Evolutionary conservation across 2,113 vertebrate genomes (phyloP), one percentile per base, ranked within the genome.

Genomic region (Noctilio leporinus): DNA sequence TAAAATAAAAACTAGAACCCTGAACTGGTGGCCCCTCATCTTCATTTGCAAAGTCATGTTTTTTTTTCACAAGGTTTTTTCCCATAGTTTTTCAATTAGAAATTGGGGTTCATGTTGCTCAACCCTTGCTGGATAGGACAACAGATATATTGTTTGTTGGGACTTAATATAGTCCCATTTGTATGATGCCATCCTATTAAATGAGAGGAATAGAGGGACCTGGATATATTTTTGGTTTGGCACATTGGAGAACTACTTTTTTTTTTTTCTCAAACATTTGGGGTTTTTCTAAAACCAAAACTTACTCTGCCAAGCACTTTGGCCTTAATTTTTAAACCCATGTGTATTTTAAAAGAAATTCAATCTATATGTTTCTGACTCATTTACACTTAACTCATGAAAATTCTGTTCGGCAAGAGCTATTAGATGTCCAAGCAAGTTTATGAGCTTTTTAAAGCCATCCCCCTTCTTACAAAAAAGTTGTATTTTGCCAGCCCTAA

Each of bases 301-400:
- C 82, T 75, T 96, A 95, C 73, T 96, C 97, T 95, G 96, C 96
- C 95, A 97, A 95, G 96, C 92, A 97, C 91, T 96, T 93, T 96
- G 96, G 97, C 91, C 96, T 97, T 97, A 94, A 95, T 96, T 95
- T 97, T 96, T 94, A 96, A 97, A 95, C 95, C 94, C 97, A 92
- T 80, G 95, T 95, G 92, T 96, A 95, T 97, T 97, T 97, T 96
- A 96, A 94, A 92, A 96, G 96, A 97, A 95, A 97, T 89, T 93
- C 91, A 93, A 97, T 97, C 96, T 97, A 96, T 96, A 97, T 96
- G 75, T 97, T 97, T 97, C 96, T 97, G 94, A 96, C 93, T 97
- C 95, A 97, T 97, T 97, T 97, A 97, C 95, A 97, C 95, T 95
- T 97, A 96, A 96, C 97, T 97, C 97, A 97, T 95, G 96, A 96